Conservation (phyloP, 1,140 invertebrate genomes). For the Drosophila tani region DNA sequence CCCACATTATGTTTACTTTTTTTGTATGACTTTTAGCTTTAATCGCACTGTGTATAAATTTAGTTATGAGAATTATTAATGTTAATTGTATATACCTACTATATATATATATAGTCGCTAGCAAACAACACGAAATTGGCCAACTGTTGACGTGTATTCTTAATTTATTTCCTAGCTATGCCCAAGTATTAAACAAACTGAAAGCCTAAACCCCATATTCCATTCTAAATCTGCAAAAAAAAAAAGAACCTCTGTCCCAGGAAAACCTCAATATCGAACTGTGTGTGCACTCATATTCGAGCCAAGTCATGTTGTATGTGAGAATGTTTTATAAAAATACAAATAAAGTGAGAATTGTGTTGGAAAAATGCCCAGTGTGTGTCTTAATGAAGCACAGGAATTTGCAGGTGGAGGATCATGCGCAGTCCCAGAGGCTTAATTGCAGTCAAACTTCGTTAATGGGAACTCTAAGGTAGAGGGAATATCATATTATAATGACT, state of each 20-base stretch:
- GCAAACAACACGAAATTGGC: conserved; percentile 59
- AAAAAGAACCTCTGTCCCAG: conserved; percentile 19
- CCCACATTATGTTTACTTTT: conserved; percentile 62
- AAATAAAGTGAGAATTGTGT: conserved; percentile 75
- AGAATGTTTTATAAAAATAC: conserved; percentile 58
- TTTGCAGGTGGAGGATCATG: conserved; percentile 37
- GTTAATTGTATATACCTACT: conserved; percentile 56
- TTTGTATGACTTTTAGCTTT: conserved; percentile 72
- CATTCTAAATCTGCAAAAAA: conserved; percentile 27
- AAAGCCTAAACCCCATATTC: conserved; percentile 7
- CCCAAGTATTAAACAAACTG: conserved; percentile 57
- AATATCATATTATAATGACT: no score
- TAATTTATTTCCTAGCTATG: conserved; percentile 59
- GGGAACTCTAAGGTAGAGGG: no score
- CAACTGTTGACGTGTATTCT: conserved; percentile 46
- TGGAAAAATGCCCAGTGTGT: conserved; percentile 16
- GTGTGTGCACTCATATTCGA: conserved; percentile 40
- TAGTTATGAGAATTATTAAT: conserved; percentile 81
- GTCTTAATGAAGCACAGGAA: conserved; percentile 16
- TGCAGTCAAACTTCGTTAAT: not conserved
- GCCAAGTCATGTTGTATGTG: conserved; percentile 50
- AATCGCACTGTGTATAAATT: conserved; percentile 68
- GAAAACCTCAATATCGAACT: conserved; percentile 40
- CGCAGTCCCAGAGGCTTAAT: conserved; percentile 9
- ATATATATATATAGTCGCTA: conserved; percentile 32